Conservation (phyloP, 2,888 invertebrate genomes). For the Parthenolecanium corni region DNA sequence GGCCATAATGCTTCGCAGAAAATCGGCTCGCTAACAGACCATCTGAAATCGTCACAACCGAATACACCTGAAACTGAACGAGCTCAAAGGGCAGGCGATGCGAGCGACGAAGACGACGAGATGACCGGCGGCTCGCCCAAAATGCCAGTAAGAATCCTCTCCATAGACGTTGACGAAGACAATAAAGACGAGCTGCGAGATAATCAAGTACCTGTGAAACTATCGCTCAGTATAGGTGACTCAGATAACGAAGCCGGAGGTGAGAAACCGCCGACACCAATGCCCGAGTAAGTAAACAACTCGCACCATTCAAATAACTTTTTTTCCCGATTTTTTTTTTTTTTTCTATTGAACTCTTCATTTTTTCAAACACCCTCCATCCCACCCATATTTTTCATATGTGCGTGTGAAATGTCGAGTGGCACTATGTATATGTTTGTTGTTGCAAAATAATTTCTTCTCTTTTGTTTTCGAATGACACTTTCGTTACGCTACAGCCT, state of each 20-base stretch:
- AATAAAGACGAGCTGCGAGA: background rate
- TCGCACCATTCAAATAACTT: too few relatives aligned
- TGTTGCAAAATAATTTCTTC: too few relatives aligned
- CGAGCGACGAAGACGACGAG: background rate
- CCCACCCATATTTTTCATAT: too few relatives aligned
- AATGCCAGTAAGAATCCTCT: too few relatives aligned
- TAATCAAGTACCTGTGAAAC: background rate
- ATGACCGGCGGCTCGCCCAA: too few relatives aligned
- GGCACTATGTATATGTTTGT: too few relatives aligned
- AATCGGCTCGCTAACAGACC: background rate
- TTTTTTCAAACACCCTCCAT: too few relatives aligned
- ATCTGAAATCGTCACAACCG: background rate
- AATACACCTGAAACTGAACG: slow-evolving; percentile 10
- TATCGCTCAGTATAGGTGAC: background rate
- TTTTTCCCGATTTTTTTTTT: too few relatives aligned
- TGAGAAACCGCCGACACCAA: slow-evolving; percentile 19
- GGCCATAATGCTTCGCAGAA: background rate
- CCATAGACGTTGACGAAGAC: background rate
- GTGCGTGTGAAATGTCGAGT: too few relatives aligned
- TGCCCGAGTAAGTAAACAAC: slow-evolving; percentile 17
- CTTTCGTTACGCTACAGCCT: too few relatives aligned
- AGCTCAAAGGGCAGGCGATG: background rate
- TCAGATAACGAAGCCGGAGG: background rate
- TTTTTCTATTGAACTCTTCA: too few relatives aligned
- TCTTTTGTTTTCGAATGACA: too few relatives aligned